phyloP scores from a whole-genome alignment of 2,113 vertebrate genomes.

The Nicator chloris region DNA sequence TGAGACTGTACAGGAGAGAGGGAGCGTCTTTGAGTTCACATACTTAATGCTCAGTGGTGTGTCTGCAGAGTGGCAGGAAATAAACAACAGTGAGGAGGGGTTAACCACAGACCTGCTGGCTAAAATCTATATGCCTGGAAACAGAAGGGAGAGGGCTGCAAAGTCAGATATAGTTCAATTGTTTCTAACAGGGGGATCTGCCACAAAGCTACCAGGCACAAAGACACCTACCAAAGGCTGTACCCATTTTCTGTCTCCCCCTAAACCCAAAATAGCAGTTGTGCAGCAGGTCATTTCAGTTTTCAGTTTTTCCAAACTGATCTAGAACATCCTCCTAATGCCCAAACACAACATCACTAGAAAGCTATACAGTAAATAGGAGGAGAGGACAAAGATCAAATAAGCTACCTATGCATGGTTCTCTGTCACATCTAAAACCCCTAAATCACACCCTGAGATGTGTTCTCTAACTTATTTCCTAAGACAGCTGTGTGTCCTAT shows the following conservation, averaged over 20 bases:
- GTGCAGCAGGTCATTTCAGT: background rate
- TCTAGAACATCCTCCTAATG: background rate
- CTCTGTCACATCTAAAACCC: background rate
- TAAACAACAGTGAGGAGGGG: constrained; percentile 13
- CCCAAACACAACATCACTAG: background rate
- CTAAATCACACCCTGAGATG: background rate
- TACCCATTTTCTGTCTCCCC: background rate
- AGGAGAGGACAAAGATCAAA: background rate
- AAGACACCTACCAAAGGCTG: background rate
- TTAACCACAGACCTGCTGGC: constrained; percentile 50
- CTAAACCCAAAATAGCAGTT: background rate
- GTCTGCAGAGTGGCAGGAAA: constrained; percentile 10
- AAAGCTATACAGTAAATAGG: background rate
- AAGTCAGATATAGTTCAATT: background rate
- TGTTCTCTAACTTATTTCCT: background rate
- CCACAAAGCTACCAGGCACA: background rate
- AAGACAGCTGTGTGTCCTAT: background rate
- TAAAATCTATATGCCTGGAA: background rate
- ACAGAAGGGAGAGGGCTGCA: background rate
- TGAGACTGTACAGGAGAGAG: background rate
- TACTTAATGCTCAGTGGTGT: constrained; percentile 40
- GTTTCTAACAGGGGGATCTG: background rate
- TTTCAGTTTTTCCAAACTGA: background rate
- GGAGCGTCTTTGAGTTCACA: constrained; percentile 29
- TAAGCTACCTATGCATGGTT: background rate